phyloP scores from a whole-genome alignment of 1,140 invertebrate genomes.

The Psilanteris sp. region DNA sequence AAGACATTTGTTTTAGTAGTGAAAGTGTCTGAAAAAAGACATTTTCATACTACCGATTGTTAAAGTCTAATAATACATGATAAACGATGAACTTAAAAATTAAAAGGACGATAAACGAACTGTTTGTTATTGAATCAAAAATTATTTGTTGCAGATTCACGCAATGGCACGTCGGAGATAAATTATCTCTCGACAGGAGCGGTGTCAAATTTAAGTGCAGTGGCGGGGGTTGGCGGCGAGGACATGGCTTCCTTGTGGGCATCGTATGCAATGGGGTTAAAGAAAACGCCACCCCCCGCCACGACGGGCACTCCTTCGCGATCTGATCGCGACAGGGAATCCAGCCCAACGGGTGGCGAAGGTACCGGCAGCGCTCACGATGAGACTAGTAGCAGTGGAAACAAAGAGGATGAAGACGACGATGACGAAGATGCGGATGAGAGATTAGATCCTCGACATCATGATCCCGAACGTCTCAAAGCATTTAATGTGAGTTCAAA shows the following conservation, averaged over 20 bases:
- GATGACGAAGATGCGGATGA: constrained; percentile 95
- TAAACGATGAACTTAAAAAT: too few relatives aligned
- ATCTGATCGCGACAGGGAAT: constrained; percentile 82
- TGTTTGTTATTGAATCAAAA: constrained; percentile 9
- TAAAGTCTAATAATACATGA: too few relatives aligned
- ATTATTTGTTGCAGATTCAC: constrained; percentile 71
- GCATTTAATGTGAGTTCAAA: constrained; percentile 95
- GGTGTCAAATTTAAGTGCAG: constrained; percentile 70
- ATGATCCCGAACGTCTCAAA: constrained; percentile 97
- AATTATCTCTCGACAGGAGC: constrained; percentile 72
- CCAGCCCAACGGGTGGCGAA: constrained; percentile 82
- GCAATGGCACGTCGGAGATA: constrained; percentile 75
- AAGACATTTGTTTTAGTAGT: too few relatives aligned
- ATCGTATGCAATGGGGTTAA: constrained; percentile 85
- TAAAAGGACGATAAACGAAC: too few relatives aligned
- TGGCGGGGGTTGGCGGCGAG: constrained; percentile 78
- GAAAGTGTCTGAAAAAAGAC: too few relatives aligned
- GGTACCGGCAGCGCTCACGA: constrained; percentile 89
- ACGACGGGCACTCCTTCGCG: constrained; percentile 79
- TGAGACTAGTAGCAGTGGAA: constrained; percentile 93
- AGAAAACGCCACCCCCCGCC: constrained; percentile 83
- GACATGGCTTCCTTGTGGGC: constrained; percentile 89
- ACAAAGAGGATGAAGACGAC: constrained; percentile 96
- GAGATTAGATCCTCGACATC: constrained; percentile 90
- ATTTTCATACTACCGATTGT: too few relatives aligned